Evolutionary conservation across 2,797 vertebrate genomes (phyloP), one percentile per base, ranked within the genome.

Genomic region (Spinus pinus): DNA sequence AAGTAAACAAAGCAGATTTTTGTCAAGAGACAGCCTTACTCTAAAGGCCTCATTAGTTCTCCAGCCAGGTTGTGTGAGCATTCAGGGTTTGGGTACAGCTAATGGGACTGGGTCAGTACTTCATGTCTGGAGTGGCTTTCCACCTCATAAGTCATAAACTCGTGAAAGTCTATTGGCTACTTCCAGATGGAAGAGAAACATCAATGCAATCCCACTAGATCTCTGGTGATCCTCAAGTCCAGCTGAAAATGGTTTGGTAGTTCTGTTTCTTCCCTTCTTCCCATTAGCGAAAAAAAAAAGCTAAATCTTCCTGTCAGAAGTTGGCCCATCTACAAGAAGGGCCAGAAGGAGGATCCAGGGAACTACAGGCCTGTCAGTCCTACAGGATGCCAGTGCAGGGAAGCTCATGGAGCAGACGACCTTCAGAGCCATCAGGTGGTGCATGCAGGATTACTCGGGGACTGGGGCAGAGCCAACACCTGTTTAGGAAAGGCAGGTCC

Each of bases 131-230:
- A 80, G 28, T 25, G 23, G 21, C 66, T 88, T 92, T 39, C 54
- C 6, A 7, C 14, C 39, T 74, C 37, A 10, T 54, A 67, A 78
- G 66, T 30, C 69, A 75, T 47, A 81, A 44, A 81, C 3, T 5
- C 0, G 0, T 70, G 30, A 24, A 58, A 81, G 21, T 17, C 54
- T 66, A 18, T 35, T 44, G 31, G 12, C 27, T 66, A 7, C 31
- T 66, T 88, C 10, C 60, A 77, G 15, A 39, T 23, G 24, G 51
- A 80, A 77, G 20, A 87, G 23, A 50, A 83, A 31, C 30, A 56
- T 17, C 30, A 81, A 30, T 9, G 90, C 2, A 15, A 44, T 56
- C 14, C 39, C 28, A 69, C n/a, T 7, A 35, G 39, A 44, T 69
- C 35, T 25, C 19, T 3, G 0, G 12, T 41, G 13, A 11, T 56